Conservation (phyloP, 1,140 invertebrate species). For the Anoplolepis gracilipes region DNA sequence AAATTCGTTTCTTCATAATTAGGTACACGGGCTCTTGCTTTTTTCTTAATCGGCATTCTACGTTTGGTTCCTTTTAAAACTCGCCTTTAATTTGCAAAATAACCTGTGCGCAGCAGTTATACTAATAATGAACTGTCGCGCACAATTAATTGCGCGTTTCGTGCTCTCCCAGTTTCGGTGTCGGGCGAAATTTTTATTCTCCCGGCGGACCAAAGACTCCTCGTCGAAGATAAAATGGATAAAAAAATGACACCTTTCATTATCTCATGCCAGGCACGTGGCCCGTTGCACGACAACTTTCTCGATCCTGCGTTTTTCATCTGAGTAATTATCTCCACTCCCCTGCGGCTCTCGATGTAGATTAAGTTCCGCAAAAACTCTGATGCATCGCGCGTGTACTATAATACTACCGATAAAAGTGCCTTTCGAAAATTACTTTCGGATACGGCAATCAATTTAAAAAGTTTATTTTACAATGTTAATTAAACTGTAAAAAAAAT, state of each 20-base stretch:
- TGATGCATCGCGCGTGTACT: conserved; percentile 42
- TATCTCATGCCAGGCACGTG: conserved; percentile 74
- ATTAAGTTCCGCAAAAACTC: conserved; percentile 68
- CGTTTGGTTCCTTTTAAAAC: conserved; percentile 37
- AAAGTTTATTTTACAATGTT: conserved; percentile 26
- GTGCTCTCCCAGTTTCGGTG: conserved; percentile 52
- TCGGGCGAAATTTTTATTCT: conserved; percentile 40
- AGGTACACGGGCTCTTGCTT: conserved; percentile 33
- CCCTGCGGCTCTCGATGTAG: conserved; percentile 65
- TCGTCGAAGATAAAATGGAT: conserved; percentile 44
- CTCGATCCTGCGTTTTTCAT: conserved; percentile 73
- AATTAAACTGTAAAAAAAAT: neutral
- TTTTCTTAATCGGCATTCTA: conserved; percentile 52
- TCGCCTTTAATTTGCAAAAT: conserved; percentile 53
- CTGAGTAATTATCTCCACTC: conserved; percentile 71
- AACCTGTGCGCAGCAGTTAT: conserved; percentile 15
- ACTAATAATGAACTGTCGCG: conserved; percentile 60
- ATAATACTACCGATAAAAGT: conserved; percentile 50
- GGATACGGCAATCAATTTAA: neutral
- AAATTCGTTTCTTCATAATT: conserved; percentile 46
- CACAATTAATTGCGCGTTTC: conserved; percentile 54
- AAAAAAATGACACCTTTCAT: conserved; percentile 71
- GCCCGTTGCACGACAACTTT: conserved; percentile 73
- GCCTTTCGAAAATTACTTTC: conserved; percentile 58
- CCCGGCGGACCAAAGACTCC: conserved; percentile 37